A percentile compares a stretch with the other conserved stretches of the same genome.
Conservation (phyloP, 2,113 vertebrate species). For the Leucopsar rothschildi region DNA sequence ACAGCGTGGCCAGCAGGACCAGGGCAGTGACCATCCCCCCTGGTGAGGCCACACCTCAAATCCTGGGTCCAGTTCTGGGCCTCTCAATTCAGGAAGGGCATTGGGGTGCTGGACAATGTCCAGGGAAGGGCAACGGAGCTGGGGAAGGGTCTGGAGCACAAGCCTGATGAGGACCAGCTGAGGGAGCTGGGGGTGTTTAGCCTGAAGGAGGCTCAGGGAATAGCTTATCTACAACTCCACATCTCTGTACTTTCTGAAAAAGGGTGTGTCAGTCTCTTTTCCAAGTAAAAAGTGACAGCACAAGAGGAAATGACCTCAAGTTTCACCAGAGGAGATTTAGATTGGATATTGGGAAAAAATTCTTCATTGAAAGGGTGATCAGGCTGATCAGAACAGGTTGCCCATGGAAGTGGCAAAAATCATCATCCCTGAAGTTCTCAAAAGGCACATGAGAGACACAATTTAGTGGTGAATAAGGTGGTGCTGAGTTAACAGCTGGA, state of each 20-base stretch:
- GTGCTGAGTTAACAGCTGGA: not conserved
- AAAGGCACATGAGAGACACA: not conserved
- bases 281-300: not conserved
- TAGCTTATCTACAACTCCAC: not conserved
- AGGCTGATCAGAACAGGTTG: not conserved
- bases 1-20: not conserved
- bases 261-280: not conserved
- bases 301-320: not conserved
- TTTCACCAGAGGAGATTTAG: not conserved
- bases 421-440: not conserved
- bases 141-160: not conserved
- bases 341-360: not conserved
- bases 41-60: not conserved
- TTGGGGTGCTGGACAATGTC: fast-evolving
- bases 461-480: not conserved
- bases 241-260: not conserved
- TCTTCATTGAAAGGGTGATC: not conserved
- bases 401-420: not conserved
- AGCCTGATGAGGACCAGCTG: not conserved
- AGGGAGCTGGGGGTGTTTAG: not conserved
- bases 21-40: not conserved
- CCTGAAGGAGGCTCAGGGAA: not conserved
- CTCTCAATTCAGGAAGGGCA: fast-evolving
- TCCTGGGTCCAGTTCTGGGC: fast-evolving
- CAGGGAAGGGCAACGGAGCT: not conserved